A percentile compares a stretch with the other conserved stretches of the same genome.
These are phyloP conservation scores for Chaenocephalus aceratus DNA, from an alignment of 2,113 vertebrate genomes.

Conservation along the genomic window DNA sequence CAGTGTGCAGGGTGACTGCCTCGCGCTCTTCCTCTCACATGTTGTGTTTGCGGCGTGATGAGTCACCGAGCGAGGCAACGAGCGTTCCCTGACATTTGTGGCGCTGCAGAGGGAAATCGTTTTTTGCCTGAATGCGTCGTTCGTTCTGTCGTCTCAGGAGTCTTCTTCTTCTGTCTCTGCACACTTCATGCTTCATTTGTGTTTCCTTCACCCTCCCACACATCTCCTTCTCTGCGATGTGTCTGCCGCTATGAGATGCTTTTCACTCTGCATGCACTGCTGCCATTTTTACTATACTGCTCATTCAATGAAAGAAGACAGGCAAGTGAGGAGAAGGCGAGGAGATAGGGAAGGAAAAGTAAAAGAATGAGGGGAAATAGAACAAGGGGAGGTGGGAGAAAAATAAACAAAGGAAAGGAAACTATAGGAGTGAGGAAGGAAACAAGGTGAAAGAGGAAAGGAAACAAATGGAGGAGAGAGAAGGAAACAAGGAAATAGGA, in stretches of 20 bases:
- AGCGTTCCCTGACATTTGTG: slow-evolving; percentile 54
- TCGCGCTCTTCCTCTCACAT: slow-evolving; percentile 14
- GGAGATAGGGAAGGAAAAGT: background rate
- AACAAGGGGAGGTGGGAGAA: background rate
- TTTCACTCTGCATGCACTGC: slow-evolving; percentile 9
- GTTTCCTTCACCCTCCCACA: slow-evolving; percentile 49
- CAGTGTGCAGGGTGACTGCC: background rate
- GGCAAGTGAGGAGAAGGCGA: background rate
- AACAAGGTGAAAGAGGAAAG: background rate
- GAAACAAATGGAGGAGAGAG: background rate
- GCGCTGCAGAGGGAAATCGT: slow-evolving; percentile 27
- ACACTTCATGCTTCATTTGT: slow-evolving; percentile 64
- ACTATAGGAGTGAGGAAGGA: background rate
- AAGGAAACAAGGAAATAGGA: background rate
- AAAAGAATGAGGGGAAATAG: background rate
- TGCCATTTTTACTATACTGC: background rate
- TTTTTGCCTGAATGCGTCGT: slow-evolving; percentile 39
- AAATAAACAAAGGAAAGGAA: background rate
- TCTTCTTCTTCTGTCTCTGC: slow-evolving; percentile 24
- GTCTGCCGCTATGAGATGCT: slow-evolving; percentile 4
- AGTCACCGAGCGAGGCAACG: slow-evolving; percentile 39
- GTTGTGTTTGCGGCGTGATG: slow-evolving; percentile 17
- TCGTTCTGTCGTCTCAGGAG: slow-evolving; percentile 34
- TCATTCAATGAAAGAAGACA: background rate
- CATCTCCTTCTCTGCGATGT: slow-evolving; percentile 18